Base-by-base conservation (phyloP, 2,888 invertebrate species). In the Machimus atricapillus region DNA sequence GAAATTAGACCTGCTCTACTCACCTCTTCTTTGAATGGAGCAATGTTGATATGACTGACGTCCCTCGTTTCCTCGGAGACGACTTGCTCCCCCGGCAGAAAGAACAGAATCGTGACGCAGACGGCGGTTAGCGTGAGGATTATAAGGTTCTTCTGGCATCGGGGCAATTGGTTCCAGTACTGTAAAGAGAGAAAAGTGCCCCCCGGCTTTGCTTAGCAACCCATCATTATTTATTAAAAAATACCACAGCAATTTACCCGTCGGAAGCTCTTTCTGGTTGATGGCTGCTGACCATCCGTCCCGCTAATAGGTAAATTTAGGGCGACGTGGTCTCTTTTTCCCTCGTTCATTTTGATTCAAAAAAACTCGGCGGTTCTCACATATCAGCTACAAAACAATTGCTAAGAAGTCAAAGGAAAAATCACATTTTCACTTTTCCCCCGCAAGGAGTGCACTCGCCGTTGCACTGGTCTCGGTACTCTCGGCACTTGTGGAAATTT, bases 101-200 rank as follows among this genome's bases (percentile, higher is more conserved):
- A 93, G 90, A 95, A 94, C 89, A 95, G 92, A 88, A 95, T 91
- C 83, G 95, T 94, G 89, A 95, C 92, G 89, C 94, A 91, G 88
- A 95, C 91, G 79, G 95, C 93, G 88, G 94, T 91, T 88, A 95
- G 89, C 87, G 94, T 90, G 89, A 96, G 94, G 90, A 96, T 95
- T 83, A 96, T 94, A 89, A 97, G 93, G 90, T 96, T 97, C 89
- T 96, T 94, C 91, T 97, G 97, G 90, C 97, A 94, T 90, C 97
- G 94, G 23, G 97, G 97, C 87, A 97, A 93, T 89, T 96, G 96
- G 92, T 97, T 97, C 97, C 97, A 97, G 93, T 95, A 94, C 97
- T 97, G 27, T 31, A 83, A 83, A 37, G 37, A 56, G n/a, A 56
- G 6, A 56, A 27, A 56, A 31, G 16, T n/a, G 31, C 31, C 27